Conservation (phyloP, 2,797 vertebrate species). For the Ficedula albicollis region DNA sequence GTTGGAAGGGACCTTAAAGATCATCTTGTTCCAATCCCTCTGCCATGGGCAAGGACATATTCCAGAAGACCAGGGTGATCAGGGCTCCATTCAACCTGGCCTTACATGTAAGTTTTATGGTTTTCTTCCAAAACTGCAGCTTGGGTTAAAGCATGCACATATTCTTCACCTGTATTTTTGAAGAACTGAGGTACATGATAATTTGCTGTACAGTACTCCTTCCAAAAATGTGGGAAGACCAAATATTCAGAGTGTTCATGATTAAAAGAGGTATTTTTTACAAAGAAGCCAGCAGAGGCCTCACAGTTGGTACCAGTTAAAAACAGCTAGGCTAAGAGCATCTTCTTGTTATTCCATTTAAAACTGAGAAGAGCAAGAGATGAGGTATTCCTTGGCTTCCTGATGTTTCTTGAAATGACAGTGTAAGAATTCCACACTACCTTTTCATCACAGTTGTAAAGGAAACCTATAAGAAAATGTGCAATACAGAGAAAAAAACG, state of each 20-base stretch:
- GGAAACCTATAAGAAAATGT: conserved; percentile 32
- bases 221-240: not conserved
- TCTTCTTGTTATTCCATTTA: not conserved
- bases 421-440: not conserved
- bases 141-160: not conserved
- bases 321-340: not conserved
- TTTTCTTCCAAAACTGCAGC: not conserved
- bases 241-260: not conserved
- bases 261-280: conserved; percentile 19
- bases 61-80: not conserved
- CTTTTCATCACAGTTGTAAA: conserved; percentile 71
- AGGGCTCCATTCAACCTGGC: not conserved
- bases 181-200: conserved; percentile 17
- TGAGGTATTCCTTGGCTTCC: not conserved
- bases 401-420: not conserved
- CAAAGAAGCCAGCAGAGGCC: not conserved
- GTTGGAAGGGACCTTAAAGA: not conserved
- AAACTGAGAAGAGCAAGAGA: not conserved
- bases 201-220: not conserved
- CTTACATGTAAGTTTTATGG: not conserved
- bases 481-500: not conserved
- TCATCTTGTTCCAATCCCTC: not conserved
- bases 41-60: not conserved
- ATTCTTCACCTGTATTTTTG: not conserved
- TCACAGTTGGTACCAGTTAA: not conserved